Evolutionary conservation across 2,113 vertebrate genomes (phyloP).

Genomic region (Pavo muticus): DNA sequence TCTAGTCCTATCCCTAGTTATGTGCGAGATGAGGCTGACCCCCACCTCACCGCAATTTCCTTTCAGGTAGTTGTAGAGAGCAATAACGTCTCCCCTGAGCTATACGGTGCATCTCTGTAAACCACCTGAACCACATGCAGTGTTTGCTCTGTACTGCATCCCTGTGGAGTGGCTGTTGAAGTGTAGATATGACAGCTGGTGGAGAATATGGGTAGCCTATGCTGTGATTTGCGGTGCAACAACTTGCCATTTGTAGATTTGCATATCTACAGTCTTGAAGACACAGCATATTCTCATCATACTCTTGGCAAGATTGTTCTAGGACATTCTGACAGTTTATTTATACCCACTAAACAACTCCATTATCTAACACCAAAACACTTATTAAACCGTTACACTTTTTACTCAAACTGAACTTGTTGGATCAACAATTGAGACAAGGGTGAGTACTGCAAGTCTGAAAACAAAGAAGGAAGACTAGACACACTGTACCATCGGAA

Average conservation of each 20-base stretch:
- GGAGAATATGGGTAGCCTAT: background rate
- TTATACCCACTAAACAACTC: background rate
- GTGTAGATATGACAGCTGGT: rapidly evolving
- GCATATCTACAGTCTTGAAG: background rate
- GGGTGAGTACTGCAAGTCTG: background rate
- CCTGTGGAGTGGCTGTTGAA: background rate
- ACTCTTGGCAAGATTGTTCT: background rate
- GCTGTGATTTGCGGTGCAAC: background rate
- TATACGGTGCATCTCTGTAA: background rate
- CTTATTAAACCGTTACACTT: background rate
- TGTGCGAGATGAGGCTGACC: too few species aligned
- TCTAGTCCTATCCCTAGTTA: too few species aligned
- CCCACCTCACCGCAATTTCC: too few species aligned
- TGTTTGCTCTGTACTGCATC: background rate
- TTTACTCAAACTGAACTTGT: rapidly evolving
- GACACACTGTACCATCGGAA: background rate
- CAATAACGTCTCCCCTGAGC: too few species aligned
- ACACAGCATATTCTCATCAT: rapidly evolving
- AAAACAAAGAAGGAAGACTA: background rate
- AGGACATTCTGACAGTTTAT: background rate
- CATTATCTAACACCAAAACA: background rate
- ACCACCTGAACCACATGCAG: background rate
- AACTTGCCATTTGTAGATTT: background rate
- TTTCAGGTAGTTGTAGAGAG: too few species aligned
- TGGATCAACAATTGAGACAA: background rate